Evolutionary conservation across 1,140 invertebrate species (phyloP).

Genomic region (Scaptomyza pallida): DNA sequence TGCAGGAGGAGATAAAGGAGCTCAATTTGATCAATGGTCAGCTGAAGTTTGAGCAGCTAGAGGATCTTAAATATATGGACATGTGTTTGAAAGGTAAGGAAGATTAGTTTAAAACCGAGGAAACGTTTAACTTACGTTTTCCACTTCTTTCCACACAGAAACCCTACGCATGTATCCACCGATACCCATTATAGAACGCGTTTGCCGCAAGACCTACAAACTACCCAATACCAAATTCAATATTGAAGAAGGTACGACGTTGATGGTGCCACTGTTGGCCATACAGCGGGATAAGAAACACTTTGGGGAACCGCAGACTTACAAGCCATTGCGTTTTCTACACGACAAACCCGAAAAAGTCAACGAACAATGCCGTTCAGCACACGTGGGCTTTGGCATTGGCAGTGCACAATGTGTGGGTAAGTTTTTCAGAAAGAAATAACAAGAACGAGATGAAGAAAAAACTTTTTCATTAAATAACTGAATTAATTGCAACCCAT

Average conservation of each 20-base stretch:
- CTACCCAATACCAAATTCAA: conserved; percentile 65
- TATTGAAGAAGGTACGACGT: conserved; percentile 73
- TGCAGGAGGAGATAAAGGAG: conserved; percentile 60
- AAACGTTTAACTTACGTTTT: neutral
- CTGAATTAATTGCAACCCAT: neutral
- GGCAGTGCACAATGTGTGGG: conserved; percentile 67
- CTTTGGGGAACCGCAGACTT: conserved; percentile 86
- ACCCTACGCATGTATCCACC: conserved; percentile 85
- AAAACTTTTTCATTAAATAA: neutral
- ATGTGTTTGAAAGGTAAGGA: conserved; percentile 71
- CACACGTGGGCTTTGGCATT: conserved; percentile 64
- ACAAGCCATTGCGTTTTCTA: conserved; percentile 86
- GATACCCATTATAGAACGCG: conserved; percentile 69
- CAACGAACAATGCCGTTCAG: conserved; percentile 14
- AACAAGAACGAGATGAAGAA: neutral
- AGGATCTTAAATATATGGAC: conserved; percentile 66
- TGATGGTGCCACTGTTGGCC: conserved; percentile 74
- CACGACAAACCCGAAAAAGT: conserved; percentile 28
- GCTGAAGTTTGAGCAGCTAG: conserved; percentile 57
- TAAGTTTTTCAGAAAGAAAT: conserved; percentile 25
- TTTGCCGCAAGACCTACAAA: conserved; percentile 66
- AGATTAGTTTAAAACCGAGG: conserved; percentile 34
- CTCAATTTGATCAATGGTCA: conserved; percentile 24
- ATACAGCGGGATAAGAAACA: conserved; percentile 86
- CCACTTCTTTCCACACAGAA: conserved; percentile 52